phyloP scores from a whole-genome alignment of 1,140 invertebrate species.

The Holcopasites calliopsidis region DNA sequence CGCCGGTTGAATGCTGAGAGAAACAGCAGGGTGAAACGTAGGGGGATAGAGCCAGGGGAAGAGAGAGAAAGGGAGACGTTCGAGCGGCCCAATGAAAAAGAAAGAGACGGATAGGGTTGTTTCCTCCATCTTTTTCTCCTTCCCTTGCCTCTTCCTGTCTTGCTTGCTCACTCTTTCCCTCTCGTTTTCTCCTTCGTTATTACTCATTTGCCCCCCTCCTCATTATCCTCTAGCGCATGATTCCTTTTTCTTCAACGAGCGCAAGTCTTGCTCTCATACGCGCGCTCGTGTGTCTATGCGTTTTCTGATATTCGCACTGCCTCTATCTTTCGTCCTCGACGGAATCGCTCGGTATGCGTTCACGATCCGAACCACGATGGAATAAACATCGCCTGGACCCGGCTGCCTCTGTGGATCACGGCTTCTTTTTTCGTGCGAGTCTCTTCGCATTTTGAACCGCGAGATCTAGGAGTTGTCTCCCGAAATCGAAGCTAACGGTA shows the following conservation, averaged over 20 bases:
- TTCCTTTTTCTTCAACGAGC: slow-evolving; percentile 2
- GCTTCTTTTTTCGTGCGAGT: no score
- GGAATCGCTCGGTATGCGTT: slow-evolving; percentile 40
- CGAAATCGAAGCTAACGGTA: slow-evolving; percentile 29
- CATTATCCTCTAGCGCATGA: slow-evolving; percentile 18
- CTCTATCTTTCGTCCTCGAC: slow-evolving; percentile 35
- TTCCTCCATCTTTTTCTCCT: slow-evolving; percentile 48
- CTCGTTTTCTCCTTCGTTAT: slow-evolving; percentile 27
- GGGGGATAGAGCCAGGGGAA: slow-evolving; percentile 2
- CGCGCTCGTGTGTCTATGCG: slow-evolving; percentile 39
- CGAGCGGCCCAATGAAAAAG: neutral
- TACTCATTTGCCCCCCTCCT: slow-evolving; percentile 27
- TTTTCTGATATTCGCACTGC: slow-evolving; percentile 59
- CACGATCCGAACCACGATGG: slow-evolving; percentile 35
- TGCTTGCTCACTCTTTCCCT: neutral
- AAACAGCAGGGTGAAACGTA: slow-evolving; percentile 38
- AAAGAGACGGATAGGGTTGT: slow-evolving; percentile 28
- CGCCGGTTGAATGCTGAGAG: slow-evolving; percentile 51
- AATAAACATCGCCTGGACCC: slow-evolving; percentile 25
- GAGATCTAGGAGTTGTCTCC: neutral
- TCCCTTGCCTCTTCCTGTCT: slow-evolving; percentile 9
- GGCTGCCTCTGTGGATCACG: neutral
- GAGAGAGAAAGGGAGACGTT: neutral
- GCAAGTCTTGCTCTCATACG: slow-evolving; percentile 19
- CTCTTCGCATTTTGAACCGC: no score